A percentile compares a stretch with the other conserved stretches of the same genome.
phyloP scores from a whole-genome alignment of 2,888 invertebrate species.

The Aporophyla lueneburgensis region DNA sequence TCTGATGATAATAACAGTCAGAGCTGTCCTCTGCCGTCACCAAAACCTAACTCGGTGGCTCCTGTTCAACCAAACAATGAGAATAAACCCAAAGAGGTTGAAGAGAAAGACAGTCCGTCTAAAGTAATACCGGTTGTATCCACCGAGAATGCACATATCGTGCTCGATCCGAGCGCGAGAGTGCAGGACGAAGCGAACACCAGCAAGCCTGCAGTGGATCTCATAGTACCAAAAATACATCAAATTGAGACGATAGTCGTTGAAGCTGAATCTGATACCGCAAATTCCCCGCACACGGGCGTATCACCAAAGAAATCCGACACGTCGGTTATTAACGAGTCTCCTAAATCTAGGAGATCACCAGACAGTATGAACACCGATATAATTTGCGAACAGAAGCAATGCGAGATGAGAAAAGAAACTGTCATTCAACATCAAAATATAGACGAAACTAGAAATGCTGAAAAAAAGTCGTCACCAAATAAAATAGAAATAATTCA shows the following conservation, averaged over 20 bases:
- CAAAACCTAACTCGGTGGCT: slow-evolving; percentile 79
- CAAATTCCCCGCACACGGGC: slow-evolving; percentile 74
- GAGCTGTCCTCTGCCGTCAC: slow-evolving; percentile 88
- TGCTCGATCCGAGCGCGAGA: slow-evolving; percentile 80
- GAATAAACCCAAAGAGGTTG: slow-evolving; percentile 82
- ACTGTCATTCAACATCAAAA: slow-evolving; percentile 88
- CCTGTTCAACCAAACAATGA: slow-evolving; percentile 79
- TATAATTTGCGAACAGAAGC: slow-evolving; percentile 77
- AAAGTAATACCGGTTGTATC: slow-evolving; percentile 87
- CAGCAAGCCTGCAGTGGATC: slow-evolving; percentile 77
- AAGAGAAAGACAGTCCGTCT: slow-evolving; percentile 84
- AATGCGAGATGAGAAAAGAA: slow-evolving; percentile 85
- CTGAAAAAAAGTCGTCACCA: slow-evolving; percentile 85
- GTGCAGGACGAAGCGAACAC: slow-evolving; percentile 79
- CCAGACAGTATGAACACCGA: slow-evolving; percentile 78
- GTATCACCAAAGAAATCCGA: slow-evolving; percentile 82
- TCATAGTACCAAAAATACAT: slow-evolving; percentile 81
- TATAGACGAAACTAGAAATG: slow-evolving; percentile 79
- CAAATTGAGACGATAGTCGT: slow-evolving; percentile 87
- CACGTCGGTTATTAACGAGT: slow-evolving; percentile 80
- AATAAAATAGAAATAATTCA: slow-evolving; percentile 86
- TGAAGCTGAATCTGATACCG: slow-evolving; percentile 84
- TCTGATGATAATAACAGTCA: slow-evolving; percentile 89
- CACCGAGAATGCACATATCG: slow-evolving; percentile 86
- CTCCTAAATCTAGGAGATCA: slow-evolving; percentile 80